phyloP scores from a whole-genome alignment of 1,140 invertebrate genomes.

The Proctacanthus coquilletti region DNA sequence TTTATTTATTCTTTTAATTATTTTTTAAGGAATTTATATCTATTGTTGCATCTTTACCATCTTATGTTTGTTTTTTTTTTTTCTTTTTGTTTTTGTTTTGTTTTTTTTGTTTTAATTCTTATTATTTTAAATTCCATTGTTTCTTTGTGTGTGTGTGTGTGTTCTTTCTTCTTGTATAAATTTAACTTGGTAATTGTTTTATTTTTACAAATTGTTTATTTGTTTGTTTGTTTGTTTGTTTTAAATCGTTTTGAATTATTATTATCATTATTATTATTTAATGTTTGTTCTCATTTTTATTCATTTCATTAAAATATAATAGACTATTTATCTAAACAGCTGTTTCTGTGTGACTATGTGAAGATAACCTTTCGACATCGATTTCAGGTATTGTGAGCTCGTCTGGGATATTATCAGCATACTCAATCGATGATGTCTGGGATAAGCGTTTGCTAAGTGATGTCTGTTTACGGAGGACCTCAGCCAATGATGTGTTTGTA shows the following conservation, averaged over 20 bases:
- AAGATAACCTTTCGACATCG: conserved; percentile 76
- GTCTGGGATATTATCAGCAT: conserved; percentile 73
- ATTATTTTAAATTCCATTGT: neutral
- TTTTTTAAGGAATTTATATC: neutral
- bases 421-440: conserved; percentile 81
- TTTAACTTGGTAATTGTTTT: neutral
- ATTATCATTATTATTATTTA: neutral
- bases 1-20: neutral
- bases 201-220: neutral
- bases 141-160: neutral
- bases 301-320: neutral
- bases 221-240: neutral
- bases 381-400: conserved; percentile 76
- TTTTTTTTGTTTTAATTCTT: neutral
- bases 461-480: conserved; percentile 80
- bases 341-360: conserved; percentile 84
- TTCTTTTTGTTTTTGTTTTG: neutral
- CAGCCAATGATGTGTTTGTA: conserved; percentile 73
- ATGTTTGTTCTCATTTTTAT: conserved; percentile 2
- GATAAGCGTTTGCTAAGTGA: conserved; percentile 77
- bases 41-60: neutral
- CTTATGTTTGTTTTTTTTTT: neutral
- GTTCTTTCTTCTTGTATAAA: neutral
- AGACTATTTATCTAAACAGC: conserved; percentile 50
- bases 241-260: neutral